Base-by-base conservation (phyloP, 2,113 vertebrate species). In the Furnarius figulus region DNA sequence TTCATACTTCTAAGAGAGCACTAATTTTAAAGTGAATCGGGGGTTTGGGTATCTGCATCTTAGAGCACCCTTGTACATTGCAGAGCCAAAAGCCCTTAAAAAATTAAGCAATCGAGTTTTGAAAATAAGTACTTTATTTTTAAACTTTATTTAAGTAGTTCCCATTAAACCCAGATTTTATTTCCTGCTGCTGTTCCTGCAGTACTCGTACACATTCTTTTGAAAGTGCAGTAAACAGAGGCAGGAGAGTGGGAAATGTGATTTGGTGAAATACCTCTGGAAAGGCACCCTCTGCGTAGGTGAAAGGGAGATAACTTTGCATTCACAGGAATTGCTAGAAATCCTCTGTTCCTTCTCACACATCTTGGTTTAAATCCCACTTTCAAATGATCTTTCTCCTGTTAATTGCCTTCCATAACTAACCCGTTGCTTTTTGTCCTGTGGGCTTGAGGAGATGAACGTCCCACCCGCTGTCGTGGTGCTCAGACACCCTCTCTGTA, bases 21-120 rank as follows among this genome's bases (percentile, higher is more conserved):
- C 93, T 98, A 95, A 97, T 97, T 98, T 97, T 89, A 96, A 97
- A 97, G 73, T 88, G 81, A 97, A 92, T 93, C 52, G 70, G 76
- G 96, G 86, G 40, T 95, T 87, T 95, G 91, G 93, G 59, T 85
- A 96, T 97, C 89, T 90, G 76, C 95, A 88, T 97, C 85, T 95
- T 85, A 97, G 94, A 97, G 96, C 71, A 97, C 88, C 95, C 97
- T 97, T 95, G 52, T 97, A 85, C 47, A 25, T 2, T 66, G 68
- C 93, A 95, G 95, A 96, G 70, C 72, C 42, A 62, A 94, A 95
- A 95, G 49, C 93, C 85, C 88, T 98, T 97, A 96, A 95, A 95
- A 96, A 97, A 96, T 96, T 97, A 97, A 94, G 95, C 67, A 96
- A 89, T 92, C 85, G 93, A 52, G 94, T 86, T 91, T 72, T 76